Conservation (phyloP, 2,888 invertebrate species). For the Willowsia nigromaculata region DNA sequence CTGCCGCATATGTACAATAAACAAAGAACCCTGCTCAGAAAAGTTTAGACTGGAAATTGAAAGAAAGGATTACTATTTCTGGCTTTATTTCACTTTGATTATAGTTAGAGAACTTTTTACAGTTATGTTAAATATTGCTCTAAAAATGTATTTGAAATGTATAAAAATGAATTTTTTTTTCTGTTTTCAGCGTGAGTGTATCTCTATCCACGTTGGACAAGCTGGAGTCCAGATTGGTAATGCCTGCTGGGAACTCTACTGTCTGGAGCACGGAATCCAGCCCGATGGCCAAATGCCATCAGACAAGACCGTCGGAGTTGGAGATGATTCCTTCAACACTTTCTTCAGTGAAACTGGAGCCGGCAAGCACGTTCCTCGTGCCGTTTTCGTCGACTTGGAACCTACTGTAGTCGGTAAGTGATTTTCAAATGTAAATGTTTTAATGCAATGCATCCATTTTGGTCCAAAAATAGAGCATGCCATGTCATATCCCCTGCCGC, state of each 20-base stretch:
- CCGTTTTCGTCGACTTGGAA: conserved; percentile 84
- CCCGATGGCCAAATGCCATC: conserved; percentile 92
- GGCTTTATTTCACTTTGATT: too few relatives aligned
- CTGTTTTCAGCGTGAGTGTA: conserved; percentile 86
- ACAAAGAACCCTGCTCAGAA: too few relatives aligned
- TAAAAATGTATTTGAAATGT: background rate
- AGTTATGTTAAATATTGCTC: too few relatives aligned
- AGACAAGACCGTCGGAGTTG: conserved; percentile 90
- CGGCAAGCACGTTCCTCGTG: conserved; percentile 84
- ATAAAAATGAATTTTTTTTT: background rate
- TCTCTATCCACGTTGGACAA: conserved; percentile 92
- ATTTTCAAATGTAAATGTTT: conserved; percentile 77
- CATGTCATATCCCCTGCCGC: background rate
- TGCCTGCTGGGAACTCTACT: conserved; percentile 91
- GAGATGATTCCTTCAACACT: conserved; percentile 83
- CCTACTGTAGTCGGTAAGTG: conserved; percentile 84
- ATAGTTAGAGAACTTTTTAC: too few relatives aligned
- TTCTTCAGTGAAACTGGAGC: conserved; percentile 83
- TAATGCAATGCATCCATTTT: background rate
- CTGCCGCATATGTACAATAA: too few relatives aligned
- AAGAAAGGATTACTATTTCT: too few relatives aligned
- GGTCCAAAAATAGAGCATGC: conserved; percentile 39
- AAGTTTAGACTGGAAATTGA: too few relatives aligned
- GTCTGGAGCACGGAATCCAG: conserved; percentile 86
- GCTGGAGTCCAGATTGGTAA: conserved; percentile 93